phyloP scores from a whole-genome alignment of 2,113 vertebrate species.

The Crotalus helleri region DNA sequence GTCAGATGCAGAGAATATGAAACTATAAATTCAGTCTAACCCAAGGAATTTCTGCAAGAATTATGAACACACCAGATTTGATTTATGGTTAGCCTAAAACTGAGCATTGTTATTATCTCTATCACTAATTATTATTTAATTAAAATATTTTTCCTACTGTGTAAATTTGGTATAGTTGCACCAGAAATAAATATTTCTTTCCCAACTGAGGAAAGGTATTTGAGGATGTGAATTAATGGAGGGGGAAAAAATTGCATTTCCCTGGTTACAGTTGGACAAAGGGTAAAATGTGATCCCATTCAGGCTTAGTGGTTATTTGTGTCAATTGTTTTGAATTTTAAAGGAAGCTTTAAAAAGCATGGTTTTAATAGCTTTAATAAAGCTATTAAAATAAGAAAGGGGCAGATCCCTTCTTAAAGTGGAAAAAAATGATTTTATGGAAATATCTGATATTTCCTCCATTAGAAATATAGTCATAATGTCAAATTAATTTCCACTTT shows the following conservation, averaged over 20 bases:
- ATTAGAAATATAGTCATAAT: constrained; percentile 10
- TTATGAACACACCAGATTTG: background rate
- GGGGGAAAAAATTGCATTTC: background rate
- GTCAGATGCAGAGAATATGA: background rate
- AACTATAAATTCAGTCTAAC: background rate
- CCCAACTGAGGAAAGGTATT: background rate
- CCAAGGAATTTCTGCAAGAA: background rate
- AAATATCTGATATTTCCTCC: background rate
- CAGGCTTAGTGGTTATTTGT: background rate
- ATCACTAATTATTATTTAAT: background rate
- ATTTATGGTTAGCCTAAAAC: background rate
- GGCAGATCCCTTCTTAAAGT: background rate
- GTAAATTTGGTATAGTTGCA: background rate
- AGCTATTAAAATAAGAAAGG: background rate
- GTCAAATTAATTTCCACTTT: background rate
- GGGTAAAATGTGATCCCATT: background rate
- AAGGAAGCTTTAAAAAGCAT: background rate
- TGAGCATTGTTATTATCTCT: background rate
- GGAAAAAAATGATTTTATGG: background rate
- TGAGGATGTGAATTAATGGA: background rate
- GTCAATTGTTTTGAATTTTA: background rate
- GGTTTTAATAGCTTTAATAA: background rate
- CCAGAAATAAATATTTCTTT: background rate
- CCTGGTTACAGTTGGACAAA: background rate
- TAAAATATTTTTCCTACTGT: constrained; percentile 1